Conservation (phyloP, 2,797 vertebrate genomes). For the Pipistrellus nathusii region DNA sequence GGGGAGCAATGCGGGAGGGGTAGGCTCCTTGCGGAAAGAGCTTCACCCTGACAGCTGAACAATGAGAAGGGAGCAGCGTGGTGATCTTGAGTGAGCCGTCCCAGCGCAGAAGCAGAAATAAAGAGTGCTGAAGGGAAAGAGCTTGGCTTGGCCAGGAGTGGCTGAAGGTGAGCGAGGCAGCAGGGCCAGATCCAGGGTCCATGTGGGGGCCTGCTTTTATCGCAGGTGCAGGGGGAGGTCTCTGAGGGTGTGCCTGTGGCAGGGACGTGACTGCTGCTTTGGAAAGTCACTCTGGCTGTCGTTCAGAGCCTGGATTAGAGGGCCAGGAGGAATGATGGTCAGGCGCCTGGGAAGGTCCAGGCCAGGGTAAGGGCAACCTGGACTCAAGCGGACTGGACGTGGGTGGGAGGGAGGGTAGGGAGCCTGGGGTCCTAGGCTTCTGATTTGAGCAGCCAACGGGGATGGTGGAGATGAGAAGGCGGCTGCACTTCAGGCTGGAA, state of each 20-base stretch:
- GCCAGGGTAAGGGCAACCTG: neutral
- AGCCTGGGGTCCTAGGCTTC: neutral
- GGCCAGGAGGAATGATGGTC: too few species aligned
- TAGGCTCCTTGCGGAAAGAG: neutral
- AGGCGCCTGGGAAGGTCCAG: neutral
- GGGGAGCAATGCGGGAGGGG: too few species aligned
- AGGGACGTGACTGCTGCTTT: neutral
- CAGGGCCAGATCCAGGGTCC: neutral
- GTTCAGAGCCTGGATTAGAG: accelerated
- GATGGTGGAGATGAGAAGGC: neutral
- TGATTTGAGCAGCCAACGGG: neutral
- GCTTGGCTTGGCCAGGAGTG: neutral
- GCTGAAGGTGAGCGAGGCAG: neutral
- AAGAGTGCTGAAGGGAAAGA: neutral
- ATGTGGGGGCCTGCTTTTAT: neutral
- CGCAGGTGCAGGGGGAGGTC: neutral
- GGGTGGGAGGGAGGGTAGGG: neutral
- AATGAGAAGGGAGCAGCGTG: neutral
- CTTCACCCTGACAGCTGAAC: neutral
- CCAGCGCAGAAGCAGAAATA: neutral
- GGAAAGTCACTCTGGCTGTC: neutral
- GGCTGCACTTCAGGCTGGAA: neutral
- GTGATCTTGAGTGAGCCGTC: neutral
- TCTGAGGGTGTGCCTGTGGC: neutral
- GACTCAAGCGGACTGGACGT: accelerated